Evolutionary conservation across 2,888 invertebrate species (phyloP), one percentile per base, ranked within the genome.

Genomic region (Xanthorhoe spadicearia): DNA sequence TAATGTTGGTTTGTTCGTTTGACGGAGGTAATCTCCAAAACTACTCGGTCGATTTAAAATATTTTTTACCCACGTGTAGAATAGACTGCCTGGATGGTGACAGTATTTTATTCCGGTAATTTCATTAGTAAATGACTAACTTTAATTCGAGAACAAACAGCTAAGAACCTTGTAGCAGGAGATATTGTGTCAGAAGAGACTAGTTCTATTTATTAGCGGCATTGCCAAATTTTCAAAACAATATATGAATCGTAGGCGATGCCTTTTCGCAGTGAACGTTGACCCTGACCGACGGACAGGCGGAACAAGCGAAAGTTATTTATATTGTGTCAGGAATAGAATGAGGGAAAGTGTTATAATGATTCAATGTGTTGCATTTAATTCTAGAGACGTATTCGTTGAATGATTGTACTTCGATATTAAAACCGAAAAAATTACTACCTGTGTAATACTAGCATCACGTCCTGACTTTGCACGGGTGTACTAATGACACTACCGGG

Each of bases 271-370:
- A 62, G 62, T 62, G 53, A 59, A 55, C 32, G 50, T 13, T 15
- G 38, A 23, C 43, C 63, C 18, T 58, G 63, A 56, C 67, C 70
- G 70, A 63, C 71, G 68, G 64, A 74, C 68, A 65, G 68, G 68
- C 73, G 64, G 58, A 68, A 74, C 69, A 61, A 73, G 64, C 57
- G 70, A 73, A 74, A 77, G 79, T 77, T 82, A 82, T 81, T 80
- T 81, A 77, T 79, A 81, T 65, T 67, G 68, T 74, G 76, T 76
- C 80, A 72, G 69, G 74, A 78, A 74, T 69, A 54, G 48, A 65
- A 69, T 68, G 52, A 67, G 48, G 66, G 66, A 61, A 66, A 71
- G 61, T 66, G 70, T 73, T 74, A 72, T 71, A 55, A 32, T 32
- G 32, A 4, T 18, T 61, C 43, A 52, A 62, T 51, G 51, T 55